These are phyloP conservation scores for Erebia ligea DNA, from an alignment of 2,888 invertebrate species.

Conservation along the genomic window DNA sequence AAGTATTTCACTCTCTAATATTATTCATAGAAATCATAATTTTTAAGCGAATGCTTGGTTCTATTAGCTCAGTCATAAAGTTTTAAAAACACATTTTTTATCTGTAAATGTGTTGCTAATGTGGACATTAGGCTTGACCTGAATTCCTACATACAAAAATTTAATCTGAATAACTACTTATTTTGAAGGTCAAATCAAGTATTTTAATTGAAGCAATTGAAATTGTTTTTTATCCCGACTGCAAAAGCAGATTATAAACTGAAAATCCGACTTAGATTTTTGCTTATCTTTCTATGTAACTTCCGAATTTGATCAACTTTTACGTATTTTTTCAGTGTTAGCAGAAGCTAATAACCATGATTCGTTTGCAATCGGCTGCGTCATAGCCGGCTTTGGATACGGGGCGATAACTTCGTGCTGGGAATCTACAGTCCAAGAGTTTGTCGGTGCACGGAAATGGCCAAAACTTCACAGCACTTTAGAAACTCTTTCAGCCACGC, in stretches of 20 bases:
- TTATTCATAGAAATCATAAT: too few species aligned
- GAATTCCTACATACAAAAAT: too few species aligned
- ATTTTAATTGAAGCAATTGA: not conserved
- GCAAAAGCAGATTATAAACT: not conserved
- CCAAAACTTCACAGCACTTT: slow-evolving; percentile 74
- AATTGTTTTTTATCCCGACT: not conserved
- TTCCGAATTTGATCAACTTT: not conserved
- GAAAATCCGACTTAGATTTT: not conserved
- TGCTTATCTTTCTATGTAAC: slow-evolving; percentile 2
- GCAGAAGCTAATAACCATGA: slow-evolving; percentile 70
- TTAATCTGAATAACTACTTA: too few species aligned
- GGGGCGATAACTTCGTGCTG: slow-evolving; percentile 76
- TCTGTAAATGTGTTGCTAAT: too few species aligned
- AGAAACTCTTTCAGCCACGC: slow-evolving; percentile 68
- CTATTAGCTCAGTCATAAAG: too few species aligned
- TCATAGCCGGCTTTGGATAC: slow-evolving; percentile 78
- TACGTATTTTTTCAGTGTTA: slow-evolving; percentile 58
- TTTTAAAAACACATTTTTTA: too few species aligned
- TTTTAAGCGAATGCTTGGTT: too few species aligned
- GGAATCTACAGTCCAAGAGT: slow-evolving; percentile 73
- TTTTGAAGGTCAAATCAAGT: too few species aligned
- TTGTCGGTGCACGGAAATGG: slow-evolving; percentile 77
- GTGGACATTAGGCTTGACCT: too few species aligned
- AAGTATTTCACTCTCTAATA: too few species aligned
- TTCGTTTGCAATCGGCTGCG: slow-evolving; percentile 74